These are phyloP conservation scores for Drosophila kambysellisi DNA, from an alignment of 2,888 invertebrate genomes.

Conservation along the genomic window DNA sequence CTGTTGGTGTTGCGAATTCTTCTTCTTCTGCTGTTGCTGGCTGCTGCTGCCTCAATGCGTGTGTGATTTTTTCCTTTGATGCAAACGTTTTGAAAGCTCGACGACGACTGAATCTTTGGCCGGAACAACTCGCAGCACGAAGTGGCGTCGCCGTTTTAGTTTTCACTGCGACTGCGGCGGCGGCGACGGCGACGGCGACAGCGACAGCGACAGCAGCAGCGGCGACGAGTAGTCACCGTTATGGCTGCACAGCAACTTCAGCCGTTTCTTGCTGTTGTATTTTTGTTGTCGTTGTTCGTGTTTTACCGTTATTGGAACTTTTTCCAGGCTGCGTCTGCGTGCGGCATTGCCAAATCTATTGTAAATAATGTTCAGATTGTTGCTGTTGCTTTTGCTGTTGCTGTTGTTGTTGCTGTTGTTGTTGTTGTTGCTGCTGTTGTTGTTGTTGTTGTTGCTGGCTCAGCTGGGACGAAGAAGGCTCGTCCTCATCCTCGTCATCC, in stretches of 20 bases:
- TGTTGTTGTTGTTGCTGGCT: constrained; percentile 19
- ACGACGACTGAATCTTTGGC: constrained; percentile 83
- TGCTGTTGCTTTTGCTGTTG: constrained; percentile 16
- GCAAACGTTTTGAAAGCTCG: constrained; percentile 85
- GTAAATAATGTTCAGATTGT: constrained; percentile 27
- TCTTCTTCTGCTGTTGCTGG: constrained; percentile 43
- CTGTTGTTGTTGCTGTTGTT: constrained; percentile 5
- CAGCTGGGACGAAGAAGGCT: constrained; percentile 63
- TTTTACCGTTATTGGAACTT: constrained; percentile 62
- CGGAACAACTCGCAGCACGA: constrained; percentile 72
- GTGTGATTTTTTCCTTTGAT: constrained; percentile 68
- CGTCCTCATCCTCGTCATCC: constrained; percentile 54
- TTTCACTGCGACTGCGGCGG: constrained; percentile 20
- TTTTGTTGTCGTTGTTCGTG: constrained; percentile 29
- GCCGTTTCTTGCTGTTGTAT: constrained; percentile 29
- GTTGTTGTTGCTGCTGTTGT: constrained; percentile 1
- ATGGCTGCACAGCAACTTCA: constrained; percentile 65
- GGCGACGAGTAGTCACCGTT: constrained; percentile 56
- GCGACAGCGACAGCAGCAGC: constrained; percentile 38
- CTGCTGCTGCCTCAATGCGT: constrained; percentile 37
- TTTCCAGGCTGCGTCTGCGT: constrained; percentile 73
- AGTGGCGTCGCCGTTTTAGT: constrained; percentile 50
- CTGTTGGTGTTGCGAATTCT: constrained; percentile 48
- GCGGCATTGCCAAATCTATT: constrained; percentile 48
- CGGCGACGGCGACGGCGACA: constrained; percentile 3